Conservation (phyloP, 2,888 invertebrate genomes). For the Atherix ibis region DNA sequence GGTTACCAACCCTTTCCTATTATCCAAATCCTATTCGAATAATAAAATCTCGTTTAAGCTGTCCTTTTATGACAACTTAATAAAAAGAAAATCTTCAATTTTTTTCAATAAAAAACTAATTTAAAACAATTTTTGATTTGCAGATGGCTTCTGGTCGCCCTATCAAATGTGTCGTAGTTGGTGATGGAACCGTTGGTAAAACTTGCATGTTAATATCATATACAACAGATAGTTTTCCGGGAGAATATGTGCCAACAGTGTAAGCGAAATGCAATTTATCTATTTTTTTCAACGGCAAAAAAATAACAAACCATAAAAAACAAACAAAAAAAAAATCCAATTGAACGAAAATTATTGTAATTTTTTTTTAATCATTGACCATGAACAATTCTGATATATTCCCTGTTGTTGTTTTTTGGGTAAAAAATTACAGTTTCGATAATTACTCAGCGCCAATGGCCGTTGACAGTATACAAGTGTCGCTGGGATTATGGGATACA, state of each 20-base stretch:
- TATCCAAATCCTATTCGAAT: too few relatives aligned
- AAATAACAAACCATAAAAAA: neutral
- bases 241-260: slow-evolving; percentile 91
- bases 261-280: slow-evolving; percentile 37
- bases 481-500: slow-evolving; percentile 95
- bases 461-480: slow-evolving; percentile 93
- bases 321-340: neutral
- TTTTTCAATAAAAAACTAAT: too few relatives aligned
- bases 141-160: slow-evolving; percentile 82
- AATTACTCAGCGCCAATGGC: slow-evolving; percentile 99
- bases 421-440: slow-evolving; percentile 60
- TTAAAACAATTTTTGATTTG: too few relatives aligned
- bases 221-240: slow-evolving; percentile 84
- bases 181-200: slow-evolving; percentile 87
- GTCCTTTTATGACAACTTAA: too few relatives aligned
- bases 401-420: slow-evolving; percentile 11
- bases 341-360: slow-evolving; percentile 3
- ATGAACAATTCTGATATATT: too few relatives aligned
- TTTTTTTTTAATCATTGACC: too few relatives aligned
- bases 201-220: slow-evolving; percentile 89
- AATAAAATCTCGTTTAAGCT: too few relatives aligned
- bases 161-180: slow-evolving; percentile 84
- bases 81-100: too few relatives aligned
- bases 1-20: too few relatives aligned
- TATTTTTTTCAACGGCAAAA: neutral